phyloP scores from a whole-genome alignment of 1,140 invertebrate species.

The Platorchestia sp. region DNA sequence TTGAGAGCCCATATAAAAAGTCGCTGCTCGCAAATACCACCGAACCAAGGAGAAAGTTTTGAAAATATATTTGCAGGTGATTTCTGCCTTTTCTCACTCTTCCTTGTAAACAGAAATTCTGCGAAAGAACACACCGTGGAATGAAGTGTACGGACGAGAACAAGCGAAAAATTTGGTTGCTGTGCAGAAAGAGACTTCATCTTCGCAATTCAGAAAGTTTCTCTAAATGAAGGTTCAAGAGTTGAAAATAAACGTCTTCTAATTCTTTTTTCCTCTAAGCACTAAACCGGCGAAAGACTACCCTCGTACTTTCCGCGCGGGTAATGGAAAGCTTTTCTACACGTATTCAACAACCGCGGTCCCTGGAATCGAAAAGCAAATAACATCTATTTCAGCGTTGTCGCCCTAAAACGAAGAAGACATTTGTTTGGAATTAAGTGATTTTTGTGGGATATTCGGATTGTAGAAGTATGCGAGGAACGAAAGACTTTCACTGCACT shows the following conservation, averaged over 20 bases:
- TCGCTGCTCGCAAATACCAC: slow-evolving; percentile 51
- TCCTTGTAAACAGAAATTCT: slow-evolving; percentile 38
- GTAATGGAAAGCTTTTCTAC: slow-evolving; percentile 8
- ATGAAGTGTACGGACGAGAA: not conserved
- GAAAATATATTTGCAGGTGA: slow-evolving; percentile 50
- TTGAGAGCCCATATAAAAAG: slow-evolving; percentile 55
- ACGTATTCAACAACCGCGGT: not conserved
- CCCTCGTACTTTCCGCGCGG: not conserved
- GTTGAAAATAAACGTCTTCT: not conserved
- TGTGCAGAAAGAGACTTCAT: not conserved
- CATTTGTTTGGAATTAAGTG: slow-evolving; percentile 27
- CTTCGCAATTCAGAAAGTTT: not conserved
- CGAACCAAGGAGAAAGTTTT: slow-evolving; percentile 53
- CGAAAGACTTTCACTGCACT: not conserved
- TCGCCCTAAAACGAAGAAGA: slow-evolving; percentile 38
- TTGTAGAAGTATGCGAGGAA: not conserved
- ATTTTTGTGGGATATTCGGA: slow-evolving; percentile 29
- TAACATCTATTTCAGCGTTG: slow-evolving; percentile 19
- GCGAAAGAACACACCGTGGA: not conserved
- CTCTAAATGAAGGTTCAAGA: not conserved
- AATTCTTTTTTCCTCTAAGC: not conserved
- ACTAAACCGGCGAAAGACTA: not conserved
- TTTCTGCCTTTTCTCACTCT: slow-evolving; percentile 43
- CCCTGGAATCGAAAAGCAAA: slow-evolving; percentile 6
- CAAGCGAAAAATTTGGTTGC: not conserved